A percentile compares a stretch with the other conserved stretches of the same genome.
Conservation (phyloP, 2,888 invertebrate species). For the Dynastes grantii region DNA sequence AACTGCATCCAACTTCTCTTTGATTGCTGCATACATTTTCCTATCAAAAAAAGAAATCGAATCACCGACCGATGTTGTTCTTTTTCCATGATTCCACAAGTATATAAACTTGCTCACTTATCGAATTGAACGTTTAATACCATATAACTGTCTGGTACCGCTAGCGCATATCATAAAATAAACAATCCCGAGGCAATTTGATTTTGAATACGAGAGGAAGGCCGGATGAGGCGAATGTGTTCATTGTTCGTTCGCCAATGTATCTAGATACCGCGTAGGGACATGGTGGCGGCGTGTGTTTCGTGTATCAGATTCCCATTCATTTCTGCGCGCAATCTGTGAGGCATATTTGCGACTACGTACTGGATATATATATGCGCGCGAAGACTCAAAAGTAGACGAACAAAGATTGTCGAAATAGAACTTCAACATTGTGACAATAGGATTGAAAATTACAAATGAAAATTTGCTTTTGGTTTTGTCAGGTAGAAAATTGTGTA, state of each 20-base stretch:
- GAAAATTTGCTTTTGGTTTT: too few species aligned
- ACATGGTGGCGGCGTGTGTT: conserved; percentile 6
- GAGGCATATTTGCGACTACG: not conserved
- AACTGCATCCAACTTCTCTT: too few species aligned
- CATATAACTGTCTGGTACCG: conserved; percentile 28
- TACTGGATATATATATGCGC: not conserved
- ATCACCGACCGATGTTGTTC: too few species aligned
- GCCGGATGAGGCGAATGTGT: conserved; percentile 16
- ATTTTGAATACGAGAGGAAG: conserved; percentile 36
- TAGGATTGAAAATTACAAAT: too few species aligned
- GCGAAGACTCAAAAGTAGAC: too few species aligned
- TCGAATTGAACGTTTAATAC: conserved; percentile 16
- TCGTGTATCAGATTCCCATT: conserved; percentile 36
- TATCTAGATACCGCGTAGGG: not conserved
- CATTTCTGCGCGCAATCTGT: conserved; percentile 1
- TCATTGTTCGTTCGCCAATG: conserved; percentile 42
- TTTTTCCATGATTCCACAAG: too few species aligned
- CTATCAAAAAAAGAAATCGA: too few species aligned
- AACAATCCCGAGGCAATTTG: conserved; percentile 49
- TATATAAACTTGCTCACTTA: too few species aligned
- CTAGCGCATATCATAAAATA: conserved; percentile 39
- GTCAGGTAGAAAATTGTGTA: too few species aligned
- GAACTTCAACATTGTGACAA: too few species aligned
- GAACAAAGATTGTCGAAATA: too few species aligned
- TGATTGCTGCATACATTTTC: too few species aligned